Conservation (phyloP, 2,113 vertebrate genomes). For the Prunella himalayana region DNA sequence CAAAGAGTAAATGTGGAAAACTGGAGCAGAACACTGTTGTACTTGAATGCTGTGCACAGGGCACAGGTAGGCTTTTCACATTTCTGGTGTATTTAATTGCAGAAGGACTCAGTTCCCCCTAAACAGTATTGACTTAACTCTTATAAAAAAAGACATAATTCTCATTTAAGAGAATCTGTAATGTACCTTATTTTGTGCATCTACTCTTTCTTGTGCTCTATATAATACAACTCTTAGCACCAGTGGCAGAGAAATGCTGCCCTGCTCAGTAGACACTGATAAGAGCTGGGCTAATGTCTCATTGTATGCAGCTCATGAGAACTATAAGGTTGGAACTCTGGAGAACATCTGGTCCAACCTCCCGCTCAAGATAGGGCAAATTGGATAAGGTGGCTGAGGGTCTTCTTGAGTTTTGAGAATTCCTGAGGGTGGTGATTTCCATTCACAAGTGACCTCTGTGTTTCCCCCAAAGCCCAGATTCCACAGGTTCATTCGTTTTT, state of each 20-base stretch:
- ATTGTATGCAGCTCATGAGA: neutral
- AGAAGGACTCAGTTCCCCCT: neutral
- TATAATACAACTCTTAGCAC: neutral
- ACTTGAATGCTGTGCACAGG: neutral
- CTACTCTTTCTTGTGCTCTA: neutral
- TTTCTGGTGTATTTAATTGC: neutral
- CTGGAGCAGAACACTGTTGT: neutral
- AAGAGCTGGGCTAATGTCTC: neutral
- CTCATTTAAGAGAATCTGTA: neutral
- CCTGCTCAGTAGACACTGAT: neutral
- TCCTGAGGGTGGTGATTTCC: neutral
- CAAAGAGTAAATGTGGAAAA: neutral
- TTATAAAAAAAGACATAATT: neutral
- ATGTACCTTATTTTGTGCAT: neutral
- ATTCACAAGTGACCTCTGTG: neutral
- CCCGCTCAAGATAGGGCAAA: neutral
- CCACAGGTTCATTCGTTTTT: neutral
- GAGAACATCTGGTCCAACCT: neutral
- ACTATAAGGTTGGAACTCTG: neutral
- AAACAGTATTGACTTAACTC: neutral
- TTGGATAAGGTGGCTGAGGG: neutral
- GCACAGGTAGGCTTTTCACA: neutral
- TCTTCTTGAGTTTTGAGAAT: neutral
- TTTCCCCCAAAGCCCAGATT: neutral
- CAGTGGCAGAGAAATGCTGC: neutral